These are phyloP conservation scores for Psettodes erumei DNA, from an alignment of 2,113 vertebrate genomes.

Conservation along the genomic window DNA sequence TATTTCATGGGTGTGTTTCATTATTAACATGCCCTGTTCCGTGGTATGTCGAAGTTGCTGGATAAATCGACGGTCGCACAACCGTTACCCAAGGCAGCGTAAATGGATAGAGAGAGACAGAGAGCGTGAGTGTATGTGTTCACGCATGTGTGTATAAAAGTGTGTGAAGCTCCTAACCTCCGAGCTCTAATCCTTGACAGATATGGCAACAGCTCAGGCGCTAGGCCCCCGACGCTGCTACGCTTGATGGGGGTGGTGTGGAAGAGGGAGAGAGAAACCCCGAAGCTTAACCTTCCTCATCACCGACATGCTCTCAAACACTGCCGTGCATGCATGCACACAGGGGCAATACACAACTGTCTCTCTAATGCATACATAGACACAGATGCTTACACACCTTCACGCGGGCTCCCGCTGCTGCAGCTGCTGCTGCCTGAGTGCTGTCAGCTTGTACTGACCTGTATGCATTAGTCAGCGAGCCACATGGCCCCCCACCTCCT, in stretches of 20 bases:
- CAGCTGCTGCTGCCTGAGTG: conserved; percentile 30
- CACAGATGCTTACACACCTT: conserved; percentile 36
- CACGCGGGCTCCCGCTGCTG: conserved; percentile 18
- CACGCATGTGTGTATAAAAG: conserved; percentile 16
- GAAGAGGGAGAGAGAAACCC: conserved; percentile 31
- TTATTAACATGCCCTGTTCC: conserved; percentile 55
- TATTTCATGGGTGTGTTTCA: conserved; percentile 59
- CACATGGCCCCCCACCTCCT: conserved; percentile 24
- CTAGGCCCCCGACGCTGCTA: conserved; percentile 19
- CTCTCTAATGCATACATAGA: conserved; percentile 47
- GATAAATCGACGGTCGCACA: conserved; percentile 21
- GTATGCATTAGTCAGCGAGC: conserved; percentile 63
- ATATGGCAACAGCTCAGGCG: conserved; percentile 40
- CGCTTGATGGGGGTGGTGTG: conserved; percentile 35
- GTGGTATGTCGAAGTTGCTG: conserved; percentile 23
- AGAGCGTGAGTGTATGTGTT: not conserved
- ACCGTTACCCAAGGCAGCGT: conserved; percentile 31
- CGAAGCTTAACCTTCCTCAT: conserved; percentile 44
- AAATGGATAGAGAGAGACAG: conserved; percentile 8
- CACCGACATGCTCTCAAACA: conserved; percentile 21
- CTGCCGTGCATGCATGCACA: conserved; percentile 19
- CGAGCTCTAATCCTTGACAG: conserved; percentile 59
- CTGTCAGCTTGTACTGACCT: conserved; percentile 62
- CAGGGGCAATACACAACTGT: conserved; percentile 36
- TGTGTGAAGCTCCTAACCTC: conserved; percentile 53